Conservation (phyloP, 2,888 invertebrate genomes). For the Resseliella maxima region DNA sequence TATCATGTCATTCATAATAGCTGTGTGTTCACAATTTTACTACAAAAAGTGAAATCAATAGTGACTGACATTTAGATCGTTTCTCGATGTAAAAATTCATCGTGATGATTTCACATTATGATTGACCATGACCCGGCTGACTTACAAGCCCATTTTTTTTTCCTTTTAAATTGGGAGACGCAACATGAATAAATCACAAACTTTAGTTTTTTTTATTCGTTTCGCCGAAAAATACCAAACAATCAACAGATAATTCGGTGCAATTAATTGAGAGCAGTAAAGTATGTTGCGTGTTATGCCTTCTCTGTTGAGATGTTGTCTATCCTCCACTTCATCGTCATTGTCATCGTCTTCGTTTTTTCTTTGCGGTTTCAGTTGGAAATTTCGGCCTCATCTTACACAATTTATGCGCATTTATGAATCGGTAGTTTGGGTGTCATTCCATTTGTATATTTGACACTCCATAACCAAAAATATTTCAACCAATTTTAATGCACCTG, state of each 20-base stretch:
- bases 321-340: background rate
- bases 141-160: background rate
- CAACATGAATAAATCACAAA: no score
- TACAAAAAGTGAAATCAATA: background rate
- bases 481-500: background rate
- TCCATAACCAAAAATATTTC: background rate
- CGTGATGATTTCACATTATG: background rate
- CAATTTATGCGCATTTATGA: background rate
- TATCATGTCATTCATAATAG: no score
- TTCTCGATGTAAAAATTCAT: background rate
- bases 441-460: background rate
- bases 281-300: background rate
- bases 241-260: background rate
- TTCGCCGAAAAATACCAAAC: slow-evolving; percentile 15
- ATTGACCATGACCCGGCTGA: slow-evolving; percentile 37
- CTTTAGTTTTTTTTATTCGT: background rate
- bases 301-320: background rate
- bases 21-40: background rate
- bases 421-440: background rate
- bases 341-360: no score
- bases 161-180: no score
- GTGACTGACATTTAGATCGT: background rate
- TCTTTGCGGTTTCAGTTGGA: background rate
- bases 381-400: background rate
- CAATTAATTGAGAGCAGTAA: slow-evolving; percentile 39